Evolutionary conservation across 92 coral and sea anemone genomes (phyloP), one percentile per base, ranked within the genome.

Genomic region (Bergia sp.): DNA sequence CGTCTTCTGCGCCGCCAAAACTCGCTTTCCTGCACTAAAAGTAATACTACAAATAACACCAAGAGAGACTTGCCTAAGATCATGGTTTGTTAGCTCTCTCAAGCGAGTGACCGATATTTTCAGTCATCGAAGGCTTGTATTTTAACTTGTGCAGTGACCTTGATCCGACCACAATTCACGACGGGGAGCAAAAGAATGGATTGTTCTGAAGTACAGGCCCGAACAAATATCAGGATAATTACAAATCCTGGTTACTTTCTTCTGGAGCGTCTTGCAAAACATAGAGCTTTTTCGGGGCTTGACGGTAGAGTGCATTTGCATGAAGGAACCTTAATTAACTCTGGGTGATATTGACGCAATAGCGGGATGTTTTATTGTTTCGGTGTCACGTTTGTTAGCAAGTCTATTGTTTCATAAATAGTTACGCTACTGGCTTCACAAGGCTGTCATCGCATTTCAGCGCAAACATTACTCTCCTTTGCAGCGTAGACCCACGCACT

Each of bases 1-100:
- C 96, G 84, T 4, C 96, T 76, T 47, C 96, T 81, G 0, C 98
- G 73, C 20, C 94, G 73, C 38, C 81, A 77, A 73, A 86, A 50
- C 53, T 88, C 79, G 6, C 89, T 43, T 40, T 88, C 79, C 8
- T n/a, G 81, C 40, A 37, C 80, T 81, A 89, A 65, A 15, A 89
- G 45, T 67, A 76, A 6, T 2, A 86, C 50, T 76, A 92, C 20
- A 37, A 80, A 72, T 36, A 79, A 69, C 21, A 53, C 39, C 2
- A 92, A 12, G 47, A 82, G 83, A 89, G 18, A 23, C 77, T 73
- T 84, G 38, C 16, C 37, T 44, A 10, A 16, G 5, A 47, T 43
- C 87, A 84, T 84, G n/a, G 47, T 18, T 23, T 29, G 65, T 38
- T 44, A 67, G 61, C 79, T 1, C 2, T 58, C n/a, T 61, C 67